Evolutionary conservation across 2,113 vertebrate species (phyloP).

Genomic region (Pedionomus torquatus): DNA sequence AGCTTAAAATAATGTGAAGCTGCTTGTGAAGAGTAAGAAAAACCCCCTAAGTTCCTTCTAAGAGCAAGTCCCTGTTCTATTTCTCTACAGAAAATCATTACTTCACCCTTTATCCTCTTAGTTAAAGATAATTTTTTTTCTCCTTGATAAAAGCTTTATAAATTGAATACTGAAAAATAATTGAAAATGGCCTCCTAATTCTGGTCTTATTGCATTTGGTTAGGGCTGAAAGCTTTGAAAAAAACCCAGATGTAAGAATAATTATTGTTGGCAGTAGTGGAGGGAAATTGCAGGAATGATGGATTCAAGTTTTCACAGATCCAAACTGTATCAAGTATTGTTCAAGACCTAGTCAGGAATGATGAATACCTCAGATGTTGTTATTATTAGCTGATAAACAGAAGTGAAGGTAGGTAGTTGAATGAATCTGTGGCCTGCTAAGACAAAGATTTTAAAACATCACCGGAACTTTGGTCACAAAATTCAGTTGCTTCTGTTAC

Average conservation of each 20-base stretch:
- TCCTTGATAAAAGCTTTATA: neutral
- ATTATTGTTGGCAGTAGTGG: neutral
- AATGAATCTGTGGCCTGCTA: neutral
- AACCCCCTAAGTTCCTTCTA: neutral
- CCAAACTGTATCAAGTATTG: neutral
- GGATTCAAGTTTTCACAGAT: neutral
- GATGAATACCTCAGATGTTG: neutral
- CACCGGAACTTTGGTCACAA: neutral
- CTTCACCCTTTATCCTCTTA: neutral
- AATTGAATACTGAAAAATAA: neutral
- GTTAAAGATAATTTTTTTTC: neutral
- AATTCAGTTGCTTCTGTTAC: neutral
- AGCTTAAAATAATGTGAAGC: neutral
- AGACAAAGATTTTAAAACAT: neutral
- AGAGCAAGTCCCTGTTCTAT: neutral
- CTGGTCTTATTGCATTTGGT: neutral
- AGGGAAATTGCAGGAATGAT: neutral
- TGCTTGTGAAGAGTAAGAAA: neutral
- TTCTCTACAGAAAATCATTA: neutral
- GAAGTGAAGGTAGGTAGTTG: neutral
- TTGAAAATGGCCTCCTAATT: neutral
- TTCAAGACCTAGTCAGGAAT: neutral
- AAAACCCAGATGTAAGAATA: neutral
- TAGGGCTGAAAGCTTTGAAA: neutral
- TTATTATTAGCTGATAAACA: neutral